These are phyloP conservation scores for Agrotis clavis DNA, from an alignment of 2,888 invertebrate species.

Conservation along the genomic window DNA sequence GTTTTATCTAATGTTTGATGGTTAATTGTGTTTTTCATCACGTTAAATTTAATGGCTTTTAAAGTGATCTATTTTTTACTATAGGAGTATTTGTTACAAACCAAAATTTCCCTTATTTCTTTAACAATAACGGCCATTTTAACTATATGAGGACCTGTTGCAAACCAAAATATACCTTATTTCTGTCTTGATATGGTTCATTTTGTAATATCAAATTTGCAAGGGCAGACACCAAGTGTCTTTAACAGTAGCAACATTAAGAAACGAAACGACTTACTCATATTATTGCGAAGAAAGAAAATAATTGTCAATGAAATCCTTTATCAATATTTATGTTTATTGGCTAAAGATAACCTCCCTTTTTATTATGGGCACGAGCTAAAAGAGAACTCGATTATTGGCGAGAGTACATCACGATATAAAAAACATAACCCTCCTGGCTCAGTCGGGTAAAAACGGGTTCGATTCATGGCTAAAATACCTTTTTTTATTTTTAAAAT, in stretches of 20 bases:
- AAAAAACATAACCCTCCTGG: too few relatives aligned
- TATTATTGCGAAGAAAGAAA: slow-evolving; percentile 9
- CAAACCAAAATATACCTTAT: background rate
- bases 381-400: background rate
- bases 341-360: slow-evolving; percentile 30
- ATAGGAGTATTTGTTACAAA: background rate
- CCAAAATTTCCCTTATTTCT: background rate
- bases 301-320: background rate
- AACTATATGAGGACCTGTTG: too few relatives aligned
- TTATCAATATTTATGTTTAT: slow-evolving; percentile 23
- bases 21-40: slow-evolving; percentile 18
- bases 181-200: background rate
- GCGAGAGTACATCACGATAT: background rate
- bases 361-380: slow-evolving; percentile 38
- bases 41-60: background rate
- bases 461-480: too few relatives aligned
- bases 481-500: too few relatives aligned
- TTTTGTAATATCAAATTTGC: background rate
- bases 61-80: background rate
- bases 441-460: too few relatives aligned
- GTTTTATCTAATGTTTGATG: slow-evolving; percentile 3
- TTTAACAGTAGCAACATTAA: background rate
- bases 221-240: background rate
- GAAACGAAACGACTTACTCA: background rate
- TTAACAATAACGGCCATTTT: background rate